Evolutionary conservation across 2,113 vertebrate genomes (phyloP), one percentile per base, ranked within the genome.

Genomic region (Sorex araneus): DNA sequence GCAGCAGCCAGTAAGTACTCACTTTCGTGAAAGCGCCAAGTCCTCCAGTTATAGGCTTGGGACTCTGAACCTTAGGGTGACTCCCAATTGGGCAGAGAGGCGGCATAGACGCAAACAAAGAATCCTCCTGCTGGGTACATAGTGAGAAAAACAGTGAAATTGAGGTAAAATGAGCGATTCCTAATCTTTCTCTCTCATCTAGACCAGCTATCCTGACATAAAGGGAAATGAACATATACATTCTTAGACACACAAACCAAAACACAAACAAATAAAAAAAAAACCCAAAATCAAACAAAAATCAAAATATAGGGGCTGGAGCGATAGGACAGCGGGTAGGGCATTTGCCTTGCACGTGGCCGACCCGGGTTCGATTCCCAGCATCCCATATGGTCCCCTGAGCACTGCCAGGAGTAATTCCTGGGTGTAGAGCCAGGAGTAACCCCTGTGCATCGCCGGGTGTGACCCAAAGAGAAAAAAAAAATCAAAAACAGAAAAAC

Each of bases 21-120:
- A 98, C 98, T 98, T 98, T 98, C 83, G 98, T 98, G 94, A 98
- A 98, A 94, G 98, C 98, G 95, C 98, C 98, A 60, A 98, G 98
- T 95, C 98, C 98, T 97, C 98, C 98, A 34, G 98, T 97, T 85
- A 98, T 86, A 0, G 98, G 97, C 94, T 98, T 98, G 87, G 98
- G 98, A 92, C 98, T 98, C 21, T 98, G 98, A 54, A 98, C 97
- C 89, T 98, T 98, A 84, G 98, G 97, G 79, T 98, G 98, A 97
- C 98, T 98, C 93, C 98, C 98, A 84, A 98, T 98, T 64, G 98
- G 98, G 95, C 98, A 98, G 84, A 98, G 98, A 60, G 98, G 98
- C 40, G 98, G 98, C 98, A 98, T 98, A 18, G 98, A 97, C 67
- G 98, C 98, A 96, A 98, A 98, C 30, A 98, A 96, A 91, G 98